Conservation (phyloP, 2,888 invertebrate species). For the Scaptomyza caliginosa region DNA sequence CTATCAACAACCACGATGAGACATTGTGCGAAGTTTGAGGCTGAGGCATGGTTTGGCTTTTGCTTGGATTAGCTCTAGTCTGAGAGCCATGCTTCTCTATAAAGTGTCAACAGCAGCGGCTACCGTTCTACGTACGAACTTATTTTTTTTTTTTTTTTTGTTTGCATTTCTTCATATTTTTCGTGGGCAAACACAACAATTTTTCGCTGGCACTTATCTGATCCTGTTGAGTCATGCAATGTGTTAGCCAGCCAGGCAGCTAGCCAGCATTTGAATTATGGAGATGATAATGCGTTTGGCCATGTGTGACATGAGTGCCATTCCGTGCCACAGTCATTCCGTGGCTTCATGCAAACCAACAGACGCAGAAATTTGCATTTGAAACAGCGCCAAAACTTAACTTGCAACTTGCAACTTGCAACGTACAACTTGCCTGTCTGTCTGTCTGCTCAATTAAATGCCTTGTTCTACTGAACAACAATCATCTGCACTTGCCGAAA, state of each 20-base stretch:
- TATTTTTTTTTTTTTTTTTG: conserved; percentile 1
- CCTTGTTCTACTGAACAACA: conserved; percentile 53
- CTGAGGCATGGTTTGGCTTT: conserved; percentile 24
- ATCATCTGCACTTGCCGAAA: conserved; percentile 54
- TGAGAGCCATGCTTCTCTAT: conserved; percentile 35
- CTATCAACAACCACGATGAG: conserved; percentile 64
- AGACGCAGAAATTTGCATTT: conserved; percentile 47
- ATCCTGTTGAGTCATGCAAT: conserved; percentile 76
- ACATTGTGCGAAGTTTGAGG: conserved; percentile 47
- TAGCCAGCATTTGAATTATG: conserved; percentile 72
- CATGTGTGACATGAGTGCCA: conserved; percentile 60
- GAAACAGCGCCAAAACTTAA: conserved; percentile 41
- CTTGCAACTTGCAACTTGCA: conserved; percentile 21
- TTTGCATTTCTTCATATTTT: conserved; percentile 73
- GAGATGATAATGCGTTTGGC: conserved; percentile 78
- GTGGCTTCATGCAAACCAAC: conserved; percentile 8
- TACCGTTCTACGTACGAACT: conserved; percentile 68
- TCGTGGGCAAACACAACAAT: conserved; percentile 53
- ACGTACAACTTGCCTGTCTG: neutral
- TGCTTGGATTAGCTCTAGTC: conserved; percentile 5
- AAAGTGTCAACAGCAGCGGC: conserved; percentile 76
- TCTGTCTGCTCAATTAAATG: conserved; percentile 66
- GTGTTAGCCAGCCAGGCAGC: conserved; percentile 54
- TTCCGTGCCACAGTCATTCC: conserved; percentile 34
- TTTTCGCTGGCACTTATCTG: conserved; percentile 71